A percentile compares a stretch with the other conserved stretches of the same genome.
phyloP scores from a whole-genome alignment of 2,113 vertebrate genomes.

The Pelmatolapia mariae region DNA sequence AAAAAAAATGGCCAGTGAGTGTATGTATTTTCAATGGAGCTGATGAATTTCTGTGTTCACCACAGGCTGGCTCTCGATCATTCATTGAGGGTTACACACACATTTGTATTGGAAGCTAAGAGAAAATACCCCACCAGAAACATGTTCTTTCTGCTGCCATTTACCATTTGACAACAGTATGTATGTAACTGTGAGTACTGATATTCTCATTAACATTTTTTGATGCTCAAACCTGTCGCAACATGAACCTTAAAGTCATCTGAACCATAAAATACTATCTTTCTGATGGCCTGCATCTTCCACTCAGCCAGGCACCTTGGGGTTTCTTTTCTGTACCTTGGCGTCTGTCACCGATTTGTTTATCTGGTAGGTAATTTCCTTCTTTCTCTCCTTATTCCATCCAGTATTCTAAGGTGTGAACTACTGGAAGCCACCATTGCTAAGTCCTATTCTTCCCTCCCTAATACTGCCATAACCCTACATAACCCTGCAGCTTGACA shows the following conservation, averaged over 20 bases:
- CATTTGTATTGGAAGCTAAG: background rate
- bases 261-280: background rate
- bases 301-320: background rate
- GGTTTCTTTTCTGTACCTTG: background rate
- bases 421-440: background rate
- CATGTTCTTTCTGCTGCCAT: background rate
- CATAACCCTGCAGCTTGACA: constrained; percentile 54
- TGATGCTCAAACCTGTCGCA: background rate
- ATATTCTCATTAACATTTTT: background rate
- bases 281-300: background rate
- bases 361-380: background rate
- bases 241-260: background rate
- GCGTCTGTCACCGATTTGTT: background rate
- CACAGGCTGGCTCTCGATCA: background rate
- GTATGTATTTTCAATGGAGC: background rate
- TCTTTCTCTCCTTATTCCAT: background rate
- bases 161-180: background rate
- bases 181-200: background rate
- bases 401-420: constrained; percentile 22
- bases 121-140: accelerated
- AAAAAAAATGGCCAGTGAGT: background rate
- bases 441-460: constrained; percentile 29
- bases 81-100: background rate
- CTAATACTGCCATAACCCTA: constrained; percentile 50
- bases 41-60: background rate